These are phyloP conservation scores for Galerucella pusilla DNA, from an alignment of 2,888 invertebrate genomes.

Conservation along the genomic window DNA sequence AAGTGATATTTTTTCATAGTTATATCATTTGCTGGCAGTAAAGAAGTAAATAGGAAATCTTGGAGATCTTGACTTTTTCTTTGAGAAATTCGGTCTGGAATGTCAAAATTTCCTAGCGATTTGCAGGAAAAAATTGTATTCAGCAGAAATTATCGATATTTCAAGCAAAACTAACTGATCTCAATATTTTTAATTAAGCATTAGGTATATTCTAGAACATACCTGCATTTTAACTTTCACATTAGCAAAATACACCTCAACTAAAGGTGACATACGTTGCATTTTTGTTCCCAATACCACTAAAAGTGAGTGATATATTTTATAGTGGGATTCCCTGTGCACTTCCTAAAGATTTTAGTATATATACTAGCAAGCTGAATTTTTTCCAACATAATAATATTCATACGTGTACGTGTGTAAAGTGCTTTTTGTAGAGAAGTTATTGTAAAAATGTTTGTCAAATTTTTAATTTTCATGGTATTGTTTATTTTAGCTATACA, in stretches of 20 bases:
- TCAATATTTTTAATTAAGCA: background rate
- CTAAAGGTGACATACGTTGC: slow-evolving; percentile 9
- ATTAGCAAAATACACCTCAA: background rate
- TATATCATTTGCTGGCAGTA: no score
- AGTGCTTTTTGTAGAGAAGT: background rate
- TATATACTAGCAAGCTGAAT: slow-evolving; percentile 15
- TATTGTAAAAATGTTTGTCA: slow-evolving; percentile 17
- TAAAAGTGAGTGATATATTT: background rate
- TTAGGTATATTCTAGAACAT: slow-evolving; percentile 16
- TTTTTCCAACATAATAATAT: background rate
- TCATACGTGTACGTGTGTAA: background rate
- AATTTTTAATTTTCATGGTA: slow-evolving; percentile 15
- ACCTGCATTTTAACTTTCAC: slow-evolving; percentile 7
- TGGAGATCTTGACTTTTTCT: no score
- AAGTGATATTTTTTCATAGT: no score
- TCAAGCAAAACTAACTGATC: no score
- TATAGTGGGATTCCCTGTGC: background rate
- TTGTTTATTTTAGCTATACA: slow-evolving; percentile 4
- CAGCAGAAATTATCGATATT: no score
- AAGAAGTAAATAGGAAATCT: no score
- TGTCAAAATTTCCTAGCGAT: no score
- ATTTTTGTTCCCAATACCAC: slow-evolving; percentile 20
- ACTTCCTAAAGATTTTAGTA: slow-evolving; percentile 24
- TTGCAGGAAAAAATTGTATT: no score
- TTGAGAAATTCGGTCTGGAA: no score